Conservation (phyloP, 1,140 invertebrate species). For the Bradysia coprophila region DNA sequence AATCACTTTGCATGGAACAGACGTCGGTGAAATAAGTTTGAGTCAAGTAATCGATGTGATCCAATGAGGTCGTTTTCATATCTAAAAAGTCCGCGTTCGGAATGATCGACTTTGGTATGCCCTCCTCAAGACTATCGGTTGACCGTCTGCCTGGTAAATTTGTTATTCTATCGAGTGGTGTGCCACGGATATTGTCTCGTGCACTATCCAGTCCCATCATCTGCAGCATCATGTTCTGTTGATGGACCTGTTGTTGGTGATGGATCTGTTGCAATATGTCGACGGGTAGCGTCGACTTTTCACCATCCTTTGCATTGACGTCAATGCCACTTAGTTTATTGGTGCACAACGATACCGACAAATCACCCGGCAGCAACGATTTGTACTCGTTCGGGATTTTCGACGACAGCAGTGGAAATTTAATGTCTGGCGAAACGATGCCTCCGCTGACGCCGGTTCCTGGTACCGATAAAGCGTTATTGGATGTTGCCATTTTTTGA, state of each 20-base stretch:
- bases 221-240: neutral
- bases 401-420: neutral
- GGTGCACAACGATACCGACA: neutral
- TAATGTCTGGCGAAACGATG: neutral
- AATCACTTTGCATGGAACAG: conserved; percentile 1
- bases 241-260: neutral
- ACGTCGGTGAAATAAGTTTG: conserved; percentile 3
- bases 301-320: too few relatives aligned
- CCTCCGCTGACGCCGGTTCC: too few relatives aligned
- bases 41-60: conserved; percentile 2
- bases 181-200: neutral
- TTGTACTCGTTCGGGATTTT: neutral
- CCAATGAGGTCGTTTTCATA: neutral
- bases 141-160: neutral
- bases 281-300: neutral
- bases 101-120: conserved; percentile 2
- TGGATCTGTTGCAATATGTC: conserved; percentile 4
- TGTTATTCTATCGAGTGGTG: neutral
- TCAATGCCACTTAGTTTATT: neutral
- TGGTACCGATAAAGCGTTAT: too few relatives aligned
- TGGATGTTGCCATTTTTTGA: neutral
- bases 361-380: neutral
- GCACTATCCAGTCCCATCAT: neutral
- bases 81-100: neutral
- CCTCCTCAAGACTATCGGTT: neutral